A percentile compares a stretch with the other conserved stretches of the same genome.
phyloP scores from a whole-genome alignment of 2,113 vertebrate species.

The Osmerus mordax region DNA sequence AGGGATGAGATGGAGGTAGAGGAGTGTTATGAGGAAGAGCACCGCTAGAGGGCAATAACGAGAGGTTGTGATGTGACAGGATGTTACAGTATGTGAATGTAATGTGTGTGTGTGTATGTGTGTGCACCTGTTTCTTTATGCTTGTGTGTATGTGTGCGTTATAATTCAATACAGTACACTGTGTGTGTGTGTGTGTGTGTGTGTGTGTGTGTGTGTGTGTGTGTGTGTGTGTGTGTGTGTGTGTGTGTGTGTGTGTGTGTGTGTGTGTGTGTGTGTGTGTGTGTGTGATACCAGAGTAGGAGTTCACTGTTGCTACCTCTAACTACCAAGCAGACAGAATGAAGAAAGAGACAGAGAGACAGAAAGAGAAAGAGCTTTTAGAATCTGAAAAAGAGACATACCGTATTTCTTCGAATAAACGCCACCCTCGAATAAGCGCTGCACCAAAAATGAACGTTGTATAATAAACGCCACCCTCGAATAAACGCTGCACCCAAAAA shows the following conservation, averaged over 20 bases:
- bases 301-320: not conserved
- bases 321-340: no score
- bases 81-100: not conserved
- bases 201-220: not conserved
- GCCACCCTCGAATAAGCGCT: no score
- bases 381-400: no score
- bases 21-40: constrained; percentile 21
- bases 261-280: not conserved
- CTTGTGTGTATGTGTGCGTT: not conserved
- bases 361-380: no score
- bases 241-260: not conserved
- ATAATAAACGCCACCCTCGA: no score
- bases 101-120: not conserved
- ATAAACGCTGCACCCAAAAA: no score
- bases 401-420: no score
- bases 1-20: not conserved
- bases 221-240: constrained; percentile 4
- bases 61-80: not conserved
- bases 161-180: not conserved
- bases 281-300: constrained; percentile 6
- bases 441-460: no score
- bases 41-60: constrained; percentile 54
- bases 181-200: not conserved
- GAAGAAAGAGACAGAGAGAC: no score
- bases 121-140: not conserved